These are phyloP conservation scores for Cephus nigrinus DNA, from an alignment of 2,888 invertebrate species.

Conservation along the genomic window DNA sequence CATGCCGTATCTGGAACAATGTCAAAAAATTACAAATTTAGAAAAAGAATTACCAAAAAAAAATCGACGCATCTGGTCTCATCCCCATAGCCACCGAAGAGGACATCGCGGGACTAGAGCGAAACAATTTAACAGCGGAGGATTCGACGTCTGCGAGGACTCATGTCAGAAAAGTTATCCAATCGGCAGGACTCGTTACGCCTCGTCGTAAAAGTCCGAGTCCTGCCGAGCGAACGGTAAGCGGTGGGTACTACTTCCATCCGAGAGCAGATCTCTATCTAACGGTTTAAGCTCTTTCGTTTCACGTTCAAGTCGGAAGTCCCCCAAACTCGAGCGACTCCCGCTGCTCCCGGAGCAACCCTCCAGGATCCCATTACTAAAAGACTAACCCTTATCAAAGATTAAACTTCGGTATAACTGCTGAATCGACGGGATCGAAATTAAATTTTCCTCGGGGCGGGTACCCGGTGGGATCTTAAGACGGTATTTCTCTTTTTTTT, in stretches of 20 bases:
- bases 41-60: too few species aligned
- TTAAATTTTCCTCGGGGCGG: conserved; percentile 68
- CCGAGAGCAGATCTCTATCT: conserved; percentile 65
- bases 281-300: conserved; percentile 63
- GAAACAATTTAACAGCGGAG: too few species aligned
- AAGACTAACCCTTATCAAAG: conserved; percentile 68
- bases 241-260: conserved; percentile 62
- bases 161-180: conserved; percentile 56
- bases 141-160: background rate
- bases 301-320: conserved; percentile 23
- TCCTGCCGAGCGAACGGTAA: conserved; percentile 37
- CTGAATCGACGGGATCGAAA: conserved; percentile 71
- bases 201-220: conserved; percentile 58
- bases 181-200: conserved; percentile 63
- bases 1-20: conserved; percentile 85
- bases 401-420: conserved; percentile 71
- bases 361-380: conserved; percentile 66
- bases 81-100: too few species aligned
- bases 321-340: conserved; percentile 33
- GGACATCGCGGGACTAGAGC: too few species aligned
- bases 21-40: conserved; percentile 39
- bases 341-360: conserved; percentile 46
- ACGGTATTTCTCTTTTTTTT: conserved; percentile 22
- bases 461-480: conserved; percentile 26
- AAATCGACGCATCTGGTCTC: too few species aligned